phyloP scores from a whole-genome alignment of 2,888 invertebrate species.

The Lymantria dispar region DNA sequence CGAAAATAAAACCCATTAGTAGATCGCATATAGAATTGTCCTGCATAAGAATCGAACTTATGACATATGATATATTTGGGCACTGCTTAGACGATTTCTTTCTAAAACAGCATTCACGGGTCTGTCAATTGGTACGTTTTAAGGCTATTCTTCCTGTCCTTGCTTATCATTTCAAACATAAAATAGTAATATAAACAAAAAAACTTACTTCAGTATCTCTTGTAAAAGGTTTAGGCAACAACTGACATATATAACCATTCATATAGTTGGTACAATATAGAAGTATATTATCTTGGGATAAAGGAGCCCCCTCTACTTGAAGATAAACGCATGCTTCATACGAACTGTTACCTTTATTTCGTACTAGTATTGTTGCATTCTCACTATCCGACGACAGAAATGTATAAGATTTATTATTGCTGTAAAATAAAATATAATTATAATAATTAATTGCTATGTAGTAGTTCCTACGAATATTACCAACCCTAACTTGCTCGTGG shows the following conservation, averaged over 20 bases:
- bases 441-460: conserved; percentile 1
- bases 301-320: conserved; percentile 36
- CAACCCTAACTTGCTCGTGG: too few relatives aligned
- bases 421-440: background rate
- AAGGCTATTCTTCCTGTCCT: too few relatives aligned
- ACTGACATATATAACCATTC: conserved; percentile 33
- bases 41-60: too few relatives aligned
- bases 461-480: too few relatives aligned
- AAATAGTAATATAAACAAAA: background rate
- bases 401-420: conserved; percentile 20
- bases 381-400: conserved; percentile 40
- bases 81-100: too few relatives aligned
- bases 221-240: conserved; percentile 33
- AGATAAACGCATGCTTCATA: conserved; percentile 42
- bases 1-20: too few relatives aligned
- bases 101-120: too few relatives aligned
- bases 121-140: too few relatives aligned
- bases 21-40: too few relatives aligned
- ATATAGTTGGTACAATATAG: conserved; percentile 16
- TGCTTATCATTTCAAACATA: background rate
- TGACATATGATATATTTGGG: too few relatives aligned
- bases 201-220: conserved; percentile 31
- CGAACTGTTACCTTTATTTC: conserved; percentile 44
- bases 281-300: conserved; percentile 7
- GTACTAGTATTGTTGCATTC: conserved; percentile 32